Conservation (phyloP, 2,797 vertebrate species). For the Alectoris magna region DNA sequence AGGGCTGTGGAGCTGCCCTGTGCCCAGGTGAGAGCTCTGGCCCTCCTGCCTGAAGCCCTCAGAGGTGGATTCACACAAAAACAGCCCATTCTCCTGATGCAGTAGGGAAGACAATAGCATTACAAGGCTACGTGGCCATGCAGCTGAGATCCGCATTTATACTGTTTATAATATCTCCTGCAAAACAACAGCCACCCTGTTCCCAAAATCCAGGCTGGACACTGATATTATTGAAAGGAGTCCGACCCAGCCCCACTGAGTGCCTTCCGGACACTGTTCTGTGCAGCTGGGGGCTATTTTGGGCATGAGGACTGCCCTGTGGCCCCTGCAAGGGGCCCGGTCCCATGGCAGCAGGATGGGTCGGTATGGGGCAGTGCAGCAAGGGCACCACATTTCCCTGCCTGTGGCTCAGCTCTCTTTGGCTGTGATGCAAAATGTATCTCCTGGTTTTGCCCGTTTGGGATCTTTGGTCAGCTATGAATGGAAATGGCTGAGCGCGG, state of each 20-base stretch:
- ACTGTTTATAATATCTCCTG: slow-evolving; percentile 61
- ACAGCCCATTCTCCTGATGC: slow-evolving; percentile 39
- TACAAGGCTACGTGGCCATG: slow-evolving; percentile 69
- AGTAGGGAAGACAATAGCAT: slow-evolving; percentile 54
- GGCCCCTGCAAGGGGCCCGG: accelerated
- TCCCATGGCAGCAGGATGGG: accelerated
- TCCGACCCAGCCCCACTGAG: slow-evolving; percentile 20
- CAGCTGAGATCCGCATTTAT: slow-evolving; percentile 37
- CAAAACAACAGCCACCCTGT: slow-evolving; percentile 53
- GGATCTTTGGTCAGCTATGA: neutral
- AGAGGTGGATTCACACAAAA: neutral
- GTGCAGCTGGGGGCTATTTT: neutral
- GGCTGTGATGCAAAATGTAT: neutral
- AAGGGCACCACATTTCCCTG: neutral
- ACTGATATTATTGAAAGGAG: neutral
- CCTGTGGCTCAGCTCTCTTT: accelerated
- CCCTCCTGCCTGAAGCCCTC: neutral
- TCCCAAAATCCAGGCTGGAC: slow-evolving; percentile 46
- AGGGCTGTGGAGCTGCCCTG: neutral
- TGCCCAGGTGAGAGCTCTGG: neutral
- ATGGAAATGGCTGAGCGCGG: neutral
- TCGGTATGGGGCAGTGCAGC: neutral
- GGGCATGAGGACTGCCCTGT: neutral
- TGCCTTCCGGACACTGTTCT: slow-evolving; percentile 64
- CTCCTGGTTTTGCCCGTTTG: neutral